phyloP scores from a whole-genome alignment of 2,888 invertebrate species.

The Ligdia adustata region DNA sequence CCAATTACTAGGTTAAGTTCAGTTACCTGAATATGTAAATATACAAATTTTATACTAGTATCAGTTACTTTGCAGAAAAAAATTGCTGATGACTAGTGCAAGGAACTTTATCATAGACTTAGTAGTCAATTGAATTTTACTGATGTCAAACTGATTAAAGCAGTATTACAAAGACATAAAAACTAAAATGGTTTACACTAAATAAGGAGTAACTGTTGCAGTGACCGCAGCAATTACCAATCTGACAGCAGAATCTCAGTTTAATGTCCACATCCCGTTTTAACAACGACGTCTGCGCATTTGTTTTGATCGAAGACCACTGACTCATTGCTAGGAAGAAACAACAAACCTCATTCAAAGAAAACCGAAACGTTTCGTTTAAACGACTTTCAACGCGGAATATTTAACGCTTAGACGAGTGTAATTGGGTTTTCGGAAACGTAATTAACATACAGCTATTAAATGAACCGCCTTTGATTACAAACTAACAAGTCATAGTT shows the following conservation, averaged over 20 bases:
- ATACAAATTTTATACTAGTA: constrained; percentile 31
- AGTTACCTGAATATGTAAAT: too few relatives aligned
- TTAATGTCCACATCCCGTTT: constrained; percentile 81
- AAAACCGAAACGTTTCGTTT: constrained; percentile 58
- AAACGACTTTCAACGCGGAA: constrained; percentile 49
- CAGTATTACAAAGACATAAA: constrained; percentile 31
- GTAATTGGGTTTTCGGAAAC: constrained; percentile 38
- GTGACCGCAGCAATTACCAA: constrained; percentile 44
- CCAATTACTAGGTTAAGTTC: too few relatives aligned
- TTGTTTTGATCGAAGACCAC: constrained; percentile 68
- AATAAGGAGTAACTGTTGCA: constrained; percentile 20
- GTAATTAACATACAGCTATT: constrained; percentile 36
- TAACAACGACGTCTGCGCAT: constrained; percentile 68
- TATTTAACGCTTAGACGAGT: constrained; percentile 45
- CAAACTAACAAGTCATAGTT: constrained; percentile 24
- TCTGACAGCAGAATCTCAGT: constrained; percentile 72
- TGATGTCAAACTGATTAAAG: constrained; percentile 14
- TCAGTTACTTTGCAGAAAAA: constrained; percentile 43
- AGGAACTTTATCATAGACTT: constrained; percentile 37
- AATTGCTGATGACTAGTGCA: constrained; percentile 43
- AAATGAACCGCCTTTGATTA: constrained; percentile 32
- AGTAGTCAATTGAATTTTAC: constrained; percentile 20
- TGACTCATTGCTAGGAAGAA: constrained; percentile 68
- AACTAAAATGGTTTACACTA: constrained; percentile 24
- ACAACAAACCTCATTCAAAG: constrained; percentile 71